These are phyloP conservation scores for Cottus gobio DNA, from an alignment of 2,113 vertebrate species.

Conservation along the genomic window DNA sequence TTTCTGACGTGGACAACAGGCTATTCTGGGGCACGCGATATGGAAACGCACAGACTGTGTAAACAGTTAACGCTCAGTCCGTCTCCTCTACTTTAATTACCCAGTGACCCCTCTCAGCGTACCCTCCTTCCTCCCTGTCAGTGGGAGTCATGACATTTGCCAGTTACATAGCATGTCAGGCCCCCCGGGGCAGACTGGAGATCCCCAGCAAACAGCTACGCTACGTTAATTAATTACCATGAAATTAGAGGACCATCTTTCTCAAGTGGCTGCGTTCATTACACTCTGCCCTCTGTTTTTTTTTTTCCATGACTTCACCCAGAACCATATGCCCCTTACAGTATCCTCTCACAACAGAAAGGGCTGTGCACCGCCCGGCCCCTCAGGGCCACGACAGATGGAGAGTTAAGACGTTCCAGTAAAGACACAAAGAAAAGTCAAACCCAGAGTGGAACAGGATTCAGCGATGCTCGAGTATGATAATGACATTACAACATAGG, in stretches of 20 bases:
- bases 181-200: constrained; percentile 42
- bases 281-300: constrained; percentile 55
- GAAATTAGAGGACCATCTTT: constrained; percentile 57
- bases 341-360: constrained; percentile 1
- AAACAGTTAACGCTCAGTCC: constrained; percentile 29
- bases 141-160: constrained; percentile 75
- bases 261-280: constrained; percentile 57
- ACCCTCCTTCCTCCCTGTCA: constrained; percentile 43
- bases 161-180: constrained; percentile 55
- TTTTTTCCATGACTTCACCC: constrained; percentile 54
- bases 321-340: constrained; percentile 15
- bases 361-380: not conserved
- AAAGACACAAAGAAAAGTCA: not conserved
- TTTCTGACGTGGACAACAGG: constrained; percentile 10
- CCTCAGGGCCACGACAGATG: constrained; percentile 11
- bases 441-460: not conserved
- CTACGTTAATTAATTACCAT: constrained; percentile 73
- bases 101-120: constrained; percentile 41
- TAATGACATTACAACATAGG: not conserved
- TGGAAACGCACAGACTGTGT: constrained; percentile 23
- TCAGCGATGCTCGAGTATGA: no score
- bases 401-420: constrained; percentile 11
- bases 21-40: not conserved
- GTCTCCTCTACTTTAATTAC: constrained; percentile 57
- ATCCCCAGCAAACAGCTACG: constrained; percentile 62